Evolutionary conservation across 1,140 invertebrate genomes (phyloP).

Genomic region (Lasioglossum baleicum): DNA sequence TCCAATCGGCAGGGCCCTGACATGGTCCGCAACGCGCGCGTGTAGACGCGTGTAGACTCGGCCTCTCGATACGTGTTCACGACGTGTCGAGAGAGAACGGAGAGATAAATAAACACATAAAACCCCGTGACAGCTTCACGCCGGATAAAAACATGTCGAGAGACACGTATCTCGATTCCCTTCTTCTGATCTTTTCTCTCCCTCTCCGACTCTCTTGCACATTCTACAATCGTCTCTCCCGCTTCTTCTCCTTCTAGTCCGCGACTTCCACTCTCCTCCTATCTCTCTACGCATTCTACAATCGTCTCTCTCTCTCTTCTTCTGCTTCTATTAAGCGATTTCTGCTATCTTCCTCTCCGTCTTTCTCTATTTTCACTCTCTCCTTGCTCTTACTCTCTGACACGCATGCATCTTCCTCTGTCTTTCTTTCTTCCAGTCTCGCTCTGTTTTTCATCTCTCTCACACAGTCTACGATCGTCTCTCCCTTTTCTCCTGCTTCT

Average conservation of each 20-base stretch:
- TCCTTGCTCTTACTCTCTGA: too few relatives aligned
- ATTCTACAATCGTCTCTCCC: background rate
- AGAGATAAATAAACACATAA: constrained; percentile 69
- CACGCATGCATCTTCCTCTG: too few relatives aligned
- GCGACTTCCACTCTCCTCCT: background rate
- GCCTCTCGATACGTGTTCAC: constrained; percentile 37
- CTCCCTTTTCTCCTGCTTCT: background rate
- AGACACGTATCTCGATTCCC: constrained; percentile 62
- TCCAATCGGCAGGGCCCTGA: constrained; percentile 43
- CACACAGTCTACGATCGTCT: too few relatives aligned
- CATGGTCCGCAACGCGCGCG: constrained; percentile 19
- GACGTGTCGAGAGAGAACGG: constrained; percentile 27
- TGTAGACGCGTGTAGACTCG: constrained; percentile 10
- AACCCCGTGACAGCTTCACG: constrained; percentile 66
- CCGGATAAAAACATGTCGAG: constrained; percentile 64
- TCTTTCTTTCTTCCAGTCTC: too few relatives aligned
- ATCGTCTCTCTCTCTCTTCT: too few relatives aligned
- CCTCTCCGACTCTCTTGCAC: constrained; percentile 7
- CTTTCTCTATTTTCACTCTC: too few relatives aligned
- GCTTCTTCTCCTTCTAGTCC: constrained; percentile 10
- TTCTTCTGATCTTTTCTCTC: constrained; percentile 21
- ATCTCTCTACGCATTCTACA: too few relatives aligned
- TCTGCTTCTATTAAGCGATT: too few relatives aligned
- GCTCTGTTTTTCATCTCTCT: too few relatives aligned
- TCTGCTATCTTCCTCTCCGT: too few relatives aligned